Conservation (phyloP, 2,888 invertebrate species). For the Nemotelus nigrinus region DNA sequence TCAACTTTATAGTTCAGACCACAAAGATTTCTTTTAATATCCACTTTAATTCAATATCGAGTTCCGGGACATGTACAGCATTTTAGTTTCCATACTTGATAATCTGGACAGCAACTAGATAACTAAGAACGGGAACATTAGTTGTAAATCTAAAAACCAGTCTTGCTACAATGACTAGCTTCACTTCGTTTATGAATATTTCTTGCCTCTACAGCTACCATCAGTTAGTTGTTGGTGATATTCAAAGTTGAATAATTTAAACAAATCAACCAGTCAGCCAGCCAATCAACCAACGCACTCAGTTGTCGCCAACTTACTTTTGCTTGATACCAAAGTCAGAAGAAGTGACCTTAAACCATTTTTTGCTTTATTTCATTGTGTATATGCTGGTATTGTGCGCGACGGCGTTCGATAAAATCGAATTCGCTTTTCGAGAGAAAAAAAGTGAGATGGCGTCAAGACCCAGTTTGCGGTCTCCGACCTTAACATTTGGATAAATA, state of each 20-base stretch:
- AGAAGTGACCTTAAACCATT: conserved; percentile 42
- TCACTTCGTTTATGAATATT: no score
- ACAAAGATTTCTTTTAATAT: no score
- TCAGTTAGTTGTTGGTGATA: not conserved
- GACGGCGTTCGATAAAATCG: conserved; percentile 11
- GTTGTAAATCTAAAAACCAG: no score
- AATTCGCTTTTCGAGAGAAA: conserved; percentile 39
- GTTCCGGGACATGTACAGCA: no score
- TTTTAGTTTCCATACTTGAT: no score
- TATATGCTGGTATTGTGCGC: not conserved
- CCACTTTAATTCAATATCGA: no score
- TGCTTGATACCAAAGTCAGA: conserved; percentile 14
- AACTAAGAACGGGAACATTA: no score
- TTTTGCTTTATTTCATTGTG: conserved; percentile 38
- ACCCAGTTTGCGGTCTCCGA: conserved; percentile 45
- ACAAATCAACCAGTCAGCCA: not conserved
- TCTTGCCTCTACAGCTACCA: not conserved
- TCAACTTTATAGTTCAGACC: no score
- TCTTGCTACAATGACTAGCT: no score
- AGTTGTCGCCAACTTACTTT: conserved; percentile 34
- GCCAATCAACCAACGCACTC: not conserved
- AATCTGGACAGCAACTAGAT: no score
- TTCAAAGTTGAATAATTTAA: conserved; percentile 37
- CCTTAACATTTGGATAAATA: conserved; percentile 44
- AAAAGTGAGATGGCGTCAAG: conserved; percentile 25